Conservation (phyloP, 2,888 invertebrate species). For the Conops quadrifasciatus region DNA sequence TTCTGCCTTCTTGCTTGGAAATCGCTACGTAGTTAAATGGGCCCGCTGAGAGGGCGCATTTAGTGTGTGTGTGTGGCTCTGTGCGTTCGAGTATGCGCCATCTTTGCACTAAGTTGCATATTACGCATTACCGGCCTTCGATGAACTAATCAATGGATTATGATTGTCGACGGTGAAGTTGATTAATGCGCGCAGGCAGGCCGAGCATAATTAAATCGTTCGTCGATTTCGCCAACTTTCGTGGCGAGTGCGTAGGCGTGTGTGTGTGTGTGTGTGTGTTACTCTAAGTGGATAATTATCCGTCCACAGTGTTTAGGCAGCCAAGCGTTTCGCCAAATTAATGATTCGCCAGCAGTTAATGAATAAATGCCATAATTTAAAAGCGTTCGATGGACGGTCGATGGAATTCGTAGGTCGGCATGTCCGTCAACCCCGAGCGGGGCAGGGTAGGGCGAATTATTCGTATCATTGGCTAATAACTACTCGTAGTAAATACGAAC, state of each 20-base stretch:
- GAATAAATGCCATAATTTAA: conserved; percentile 22
- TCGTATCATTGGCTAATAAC: too few relatives aligned
- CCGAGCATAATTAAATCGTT: conserved; percentile 4
- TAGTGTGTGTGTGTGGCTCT: neutral
- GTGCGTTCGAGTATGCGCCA: neutral
- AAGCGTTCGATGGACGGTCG: too few relatives aligned
- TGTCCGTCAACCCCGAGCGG: too few relatives aligned
- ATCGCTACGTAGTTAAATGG: too few relatives aligned
- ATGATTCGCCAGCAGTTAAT: conserved; percentile 26
- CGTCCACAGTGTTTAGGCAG: conserved; percentile 33
- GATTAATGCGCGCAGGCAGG: conserved; percentile 16
- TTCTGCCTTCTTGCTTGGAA: too few relatives aligned
- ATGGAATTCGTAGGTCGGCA: too few relatives aligned
- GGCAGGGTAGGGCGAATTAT: too few relatives aligned
- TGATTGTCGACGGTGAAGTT: conserved; percentile 24
- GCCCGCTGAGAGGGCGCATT: too few relatives aligned
- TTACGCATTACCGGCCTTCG: conserved; percentile 27
- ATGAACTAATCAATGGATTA: conserved; percentile 32
- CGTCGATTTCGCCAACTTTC: neutral
- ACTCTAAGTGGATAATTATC: conserved; percentile 41
- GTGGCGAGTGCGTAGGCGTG: neutral
- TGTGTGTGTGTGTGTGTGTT: conserved; percentile 33
- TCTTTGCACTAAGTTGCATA: conserved; percentile 2
- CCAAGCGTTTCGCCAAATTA: conserved; percentile 15
- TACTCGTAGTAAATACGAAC: too few relatives aligned